Evolutionary conservation across 2,888 invertebrate species (phyloP).

Genomic region (Mermis nigrescens): DNA sequence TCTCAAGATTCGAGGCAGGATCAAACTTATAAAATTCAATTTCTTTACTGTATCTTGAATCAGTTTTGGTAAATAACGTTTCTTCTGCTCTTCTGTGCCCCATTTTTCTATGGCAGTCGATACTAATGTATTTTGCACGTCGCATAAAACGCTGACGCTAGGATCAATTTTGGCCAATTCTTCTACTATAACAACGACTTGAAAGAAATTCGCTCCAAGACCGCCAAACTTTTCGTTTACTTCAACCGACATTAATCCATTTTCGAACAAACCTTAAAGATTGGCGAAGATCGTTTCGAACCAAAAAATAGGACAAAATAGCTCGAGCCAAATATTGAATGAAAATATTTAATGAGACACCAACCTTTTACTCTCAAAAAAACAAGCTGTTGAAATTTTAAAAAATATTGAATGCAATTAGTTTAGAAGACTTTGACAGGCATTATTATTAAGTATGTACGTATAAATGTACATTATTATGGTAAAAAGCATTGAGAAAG

Average conservation of each 20-base stretch:
- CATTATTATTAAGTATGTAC: too few relatives aligned
- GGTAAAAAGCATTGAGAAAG: too few relatives aligned
- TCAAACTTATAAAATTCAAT: not conserved
- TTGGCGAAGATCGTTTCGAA: too few relatives aligned
- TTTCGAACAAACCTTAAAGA: conserved; percentile 57
- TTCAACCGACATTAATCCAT: conserved; percentile 83
- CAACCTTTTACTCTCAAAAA: too few relatives aligned
- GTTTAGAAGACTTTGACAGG: too few relatives aligned
- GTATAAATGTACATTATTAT: too few relatives aligned
- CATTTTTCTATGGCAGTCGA: conserved; percentile 62
- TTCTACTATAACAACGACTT: conserved; percentile 70
- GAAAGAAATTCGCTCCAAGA: conserved; percentile 68
- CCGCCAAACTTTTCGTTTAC: conserved; percentile 69
- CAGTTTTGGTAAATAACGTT: conserved; percentile 64
- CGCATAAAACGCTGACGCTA: conserved; percentile 63
- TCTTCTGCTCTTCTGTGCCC: conserved; percentile 67
- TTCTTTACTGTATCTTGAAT: conserved; percentile 57
- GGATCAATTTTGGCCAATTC: conserved; percentile 82
- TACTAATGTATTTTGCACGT: conserved; percentile 84
- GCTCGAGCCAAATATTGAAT: not conserved
- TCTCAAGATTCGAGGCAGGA: too few relatives aligned
- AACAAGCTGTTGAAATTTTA: not conserved
- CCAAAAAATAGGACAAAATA: not conserved
- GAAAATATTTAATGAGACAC: not conserved
- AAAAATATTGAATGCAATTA: not conserved